These are phyloP conservation scores for Otolemur crassicaudatus DNA, from an alignment of 2,797 vertebrate genomes.

Conservation along the genomic window DNA sequence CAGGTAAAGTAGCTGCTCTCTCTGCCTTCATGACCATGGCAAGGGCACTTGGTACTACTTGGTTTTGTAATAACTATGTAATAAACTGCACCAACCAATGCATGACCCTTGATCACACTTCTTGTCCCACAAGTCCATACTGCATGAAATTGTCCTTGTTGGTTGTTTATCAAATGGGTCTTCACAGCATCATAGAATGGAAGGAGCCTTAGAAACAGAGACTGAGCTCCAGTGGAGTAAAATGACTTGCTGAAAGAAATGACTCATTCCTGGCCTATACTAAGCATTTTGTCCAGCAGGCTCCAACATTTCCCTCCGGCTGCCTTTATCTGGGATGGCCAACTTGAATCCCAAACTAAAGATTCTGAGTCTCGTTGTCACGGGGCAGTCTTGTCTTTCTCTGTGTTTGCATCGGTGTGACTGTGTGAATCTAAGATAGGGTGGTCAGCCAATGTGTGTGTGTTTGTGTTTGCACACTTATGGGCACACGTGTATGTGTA, in stretches of 20 bases:
- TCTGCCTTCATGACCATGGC: neutral
- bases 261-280: neutral
- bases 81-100: neutral
- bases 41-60: constrained; percentile 11
- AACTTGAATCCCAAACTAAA: constrained; percentile 14
- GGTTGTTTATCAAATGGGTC: constrained; percentile 13
- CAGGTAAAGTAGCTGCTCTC: neutral
- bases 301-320: neutral
- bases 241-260: constrained; percentile 42
- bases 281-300: neutral
- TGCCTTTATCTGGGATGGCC: neutral
- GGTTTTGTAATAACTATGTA: constrained; percentile 24
- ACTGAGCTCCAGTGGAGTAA: constrained; percentile 1
- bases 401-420: constrained; percentile 32
- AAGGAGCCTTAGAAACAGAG: constrained; percentile 40
- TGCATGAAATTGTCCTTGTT: neutral
- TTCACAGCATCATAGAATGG: neutral
- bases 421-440: neutral
- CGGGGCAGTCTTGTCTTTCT: constrained; percentile 13
- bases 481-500: neutral
- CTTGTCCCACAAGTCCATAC: neutral
- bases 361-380: constrained; percentile 2
- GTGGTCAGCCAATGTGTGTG: neutral
- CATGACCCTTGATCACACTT: neutral
- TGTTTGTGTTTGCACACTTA: neutral